Base-by-base conservation (phyloP, 30 jellyfish, hydroid and myxozoan species). In the Chrysaora quinquecirrha region DNA sequence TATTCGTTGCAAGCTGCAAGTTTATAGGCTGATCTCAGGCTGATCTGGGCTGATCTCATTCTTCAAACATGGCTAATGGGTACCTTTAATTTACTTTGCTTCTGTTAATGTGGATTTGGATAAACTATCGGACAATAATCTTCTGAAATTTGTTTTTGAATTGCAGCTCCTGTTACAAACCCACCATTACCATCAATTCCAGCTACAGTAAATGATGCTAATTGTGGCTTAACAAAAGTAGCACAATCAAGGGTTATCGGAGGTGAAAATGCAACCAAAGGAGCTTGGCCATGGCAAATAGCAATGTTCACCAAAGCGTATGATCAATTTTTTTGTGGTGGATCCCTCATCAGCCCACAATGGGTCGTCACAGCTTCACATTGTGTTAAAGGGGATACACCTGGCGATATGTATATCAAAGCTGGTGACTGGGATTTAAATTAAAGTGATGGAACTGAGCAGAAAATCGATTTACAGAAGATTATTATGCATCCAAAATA, bases 241-340 rank as follows among this genome's bases (percentile, higher is more conserved):
- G 70, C 78, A 48, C 85, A 69, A 21, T 67, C 85, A 16, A 67
- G 92, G 14, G 92, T 81, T 30, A 81, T 81, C 24, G 85, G 78
- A 6, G 92, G 92, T 1, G 32, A 43, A 6, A 69, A 71, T 81
- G 92, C 92, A 54, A 49, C 92, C 21, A 69, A 71, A 21, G 92
- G 92, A 6, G 92, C 92, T 0, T 81, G 92, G 92, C 92, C 92
- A 7, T 81, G 92, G 92, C 92, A 81, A 68, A 73, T 68, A 1
- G 85, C 85, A 1, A 29, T 81, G 35, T 64, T 20, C 68, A 67
- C 63, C 73, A 19, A 35, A 58, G 27, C 71, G 23, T 50, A 33
- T 50, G 75, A 20, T n/a, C 32, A 31, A 12, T 33, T 24, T 24
- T 33, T 48, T 20, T 48, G 83, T 33, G 31, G 58, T 67, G 52